phyloP scores from a whole-genome alignment of 2,797 vertebrate species.

The Takifugu ocellatus region DNA sequence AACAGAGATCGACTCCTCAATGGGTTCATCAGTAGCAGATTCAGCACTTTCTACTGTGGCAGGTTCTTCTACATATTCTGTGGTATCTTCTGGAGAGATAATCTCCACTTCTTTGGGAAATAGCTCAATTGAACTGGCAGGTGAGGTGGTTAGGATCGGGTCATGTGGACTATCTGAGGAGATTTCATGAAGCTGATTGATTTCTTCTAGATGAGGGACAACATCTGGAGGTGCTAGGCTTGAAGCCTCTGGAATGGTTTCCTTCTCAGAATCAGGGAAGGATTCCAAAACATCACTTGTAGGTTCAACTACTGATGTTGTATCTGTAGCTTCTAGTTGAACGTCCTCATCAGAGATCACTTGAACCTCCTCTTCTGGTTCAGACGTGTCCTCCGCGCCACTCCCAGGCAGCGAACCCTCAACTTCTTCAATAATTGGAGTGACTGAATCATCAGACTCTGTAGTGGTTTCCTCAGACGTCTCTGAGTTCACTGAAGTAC shows the following conservation, averaged over 20 bases:
- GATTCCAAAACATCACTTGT: background rate
- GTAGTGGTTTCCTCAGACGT: background rate
- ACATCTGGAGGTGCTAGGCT: constrained; percentile 18
- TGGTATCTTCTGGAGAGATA: constrained; percentile 1
- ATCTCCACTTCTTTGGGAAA: background rate
- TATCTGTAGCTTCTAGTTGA: constrained; percentile 11
- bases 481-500: constrained; percentile 6
- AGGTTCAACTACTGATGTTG: background rate
- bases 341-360: constrained; percentile 1
- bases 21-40: constrained; percentile 1
- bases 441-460: constrained; percentile 24
- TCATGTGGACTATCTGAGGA: background rate
- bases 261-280: background rate
- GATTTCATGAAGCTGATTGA: constrained; percentile 2
- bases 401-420: constrained; percentile 13
- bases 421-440: constrained; percentile 30
- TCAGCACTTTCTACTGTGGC: background rate
- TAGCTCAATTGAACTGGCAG: background rate
- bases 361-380: constrained; percentile 7
- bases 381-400: constrained; percentile 8
- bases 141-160: background rate
- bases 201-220: constrained; percentile 8
- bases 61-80: constrained; percentile 7
- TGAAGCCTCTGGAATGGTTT: constrained; percentile 5
- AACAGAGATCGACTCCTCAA: constrained; percentile 5